Evolutionary conservation across 2,888 invertebrate species (phyloP), one percentile per base, ranked within the genome.

Genomic region (Heliothis peltigera): DNA sequence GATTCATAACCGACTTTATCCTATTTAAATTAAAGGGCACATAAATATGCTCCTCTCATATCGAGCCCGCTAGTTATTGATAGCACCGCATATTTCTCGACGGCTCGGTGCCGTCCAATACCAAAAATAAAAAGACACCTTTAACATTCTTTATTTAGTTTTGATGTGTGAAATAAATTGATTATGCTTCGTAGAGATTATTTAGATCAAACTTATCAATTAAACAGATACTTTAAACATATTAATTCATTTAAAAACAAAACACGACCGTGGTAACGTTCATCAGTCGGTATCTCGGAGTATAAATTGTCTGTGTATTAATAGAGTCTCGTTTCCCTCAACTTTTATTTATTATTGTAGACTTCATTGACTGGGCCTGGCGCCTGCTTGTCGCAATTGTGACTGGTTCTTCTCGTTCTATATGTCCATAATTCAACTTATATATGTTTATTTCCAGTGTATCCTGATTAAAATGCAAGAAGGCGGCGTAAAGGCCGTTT

Each of bases 321-420:
- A 87, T 87, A 87, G 87, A 85, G 85, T 85, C 85, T 88, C 80
- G 89, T 89, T 90, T 90, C 87, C 88, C 86, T 89, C 85, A 91
- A 87, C 86, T 88, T 89, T 90, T 92, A 90, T 92, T 90, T 90
- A 91, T 92, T 91, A 89, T 91, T 88, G 88, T 89, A 87, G 88
- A 88, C 90, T 91, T 89, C 92, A 92, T 93, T 92, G 92, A 92
- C 89, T 87, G 90, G 84, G 82, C 72, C 84, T 84, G 93, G 93
- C 93, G 93, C 92, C 94, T 85, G 87, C 87, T 88, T 89, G 92
- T 89, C 92, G 94, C 92, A 90, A 88, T 91, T 90, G 90, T 91
- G 91, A 93, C 93, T 93, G 92, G 94, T 93, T 93, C 91, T 91
- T 92, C 92, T 92, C 86, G 93, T 92, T 92, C 90, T 87, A 87